Conservation (phyloP, 2,113 vertebrate species). For the Engystomops pustulosus region DNA sequence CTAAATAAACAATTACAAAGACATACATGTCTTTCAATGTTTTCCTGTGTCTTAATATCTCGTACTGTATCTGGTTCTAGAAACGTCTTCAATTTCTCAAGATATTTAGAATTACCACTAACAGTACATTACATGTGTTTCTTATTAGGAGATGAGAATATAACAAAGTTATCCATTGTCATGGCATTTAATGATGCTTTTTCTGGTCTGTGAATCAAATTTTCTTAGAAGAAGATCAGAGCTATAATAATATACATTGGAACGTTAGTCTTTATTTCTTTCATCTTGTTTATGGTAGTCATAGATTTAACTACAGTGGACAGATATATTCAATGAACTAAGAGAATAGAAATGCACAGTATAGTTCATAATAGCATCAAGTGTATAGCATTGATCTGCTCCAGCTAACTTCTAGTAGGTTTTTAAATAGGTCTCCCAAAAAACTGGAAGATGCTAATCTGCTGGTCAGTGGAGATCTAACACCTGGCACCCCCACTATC, state of each 20-base stretch:
- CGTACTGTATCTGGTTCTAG: not conserved
- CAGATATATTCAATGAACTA: not conserved
- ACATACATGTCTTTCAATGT: not conserved
- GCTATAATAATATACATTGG: not conserved
- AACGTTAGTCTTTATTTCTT: conserved; percentile 5
- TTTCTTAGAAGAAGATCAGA: not conserved
- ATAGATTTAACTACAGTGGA: too few species aligned
- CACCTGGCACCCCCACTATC: too few species aligned
- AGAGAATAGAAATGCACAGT: not conserved
- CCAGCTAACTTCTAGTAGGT: too few species aligned
- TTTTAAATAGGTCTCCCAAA: too few species aligned
- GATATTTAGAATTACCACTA: not conserved
- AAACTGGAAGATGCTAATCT: too few species aligned
- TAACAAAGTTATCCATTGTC: conserved; percentile 41
- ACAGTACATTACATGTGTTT: conserved; percentile 12
- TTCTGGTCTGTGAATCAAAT: not conserved
- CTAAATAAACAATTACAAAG: not conserved
- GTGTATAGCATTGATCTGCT: too few species aligned
- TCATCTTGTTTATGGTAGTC: conserved; percentile 1
- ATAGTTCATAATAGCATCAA: too few species aligned
- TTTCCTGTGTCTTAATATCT: not conserved
- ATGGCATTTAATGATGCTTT: not conserved
- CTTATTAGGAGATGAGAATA: conserved; percentile 22
- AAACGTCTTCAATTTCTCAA: not conserved
- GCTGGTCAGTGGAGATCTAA: too few species aligned